These are phyloP conservation scores for Muschampia plurimacula DNA, from an alignment of 2,888 invertebrate species.

Conservation along the genomic window DNA sequence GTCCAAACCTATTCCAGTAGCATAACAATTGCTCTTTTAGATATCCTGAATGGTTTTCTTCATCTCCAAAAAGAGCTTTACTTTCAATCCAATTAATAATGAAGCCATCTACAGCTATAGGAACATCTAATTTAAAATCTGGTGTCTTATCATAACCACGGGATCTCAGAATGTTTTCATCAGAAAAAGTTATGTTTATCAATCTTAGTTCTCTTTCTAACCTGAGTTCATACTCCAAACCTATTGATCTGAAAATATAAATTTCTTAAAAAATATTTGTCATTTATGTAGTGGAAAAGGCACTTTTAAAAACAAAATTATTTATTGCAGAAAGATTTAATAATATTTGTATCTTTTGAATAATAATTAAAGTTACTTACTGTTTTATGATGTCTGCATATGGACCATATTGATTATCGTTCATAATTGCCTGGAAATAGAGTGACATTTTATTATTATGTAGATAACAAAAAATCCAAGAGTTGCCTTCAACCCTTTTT, in stretches of 20 bases:
- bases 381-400: constrained; percentile 92
- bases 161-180: constrained; percentile 92
- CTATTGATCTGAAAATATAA: constrained; percentile 87
- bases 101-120: constrained; percentile 93
- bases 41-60: constrained; percentile 92
- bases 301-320: background rate
- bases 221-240: constrained; percentile 94
- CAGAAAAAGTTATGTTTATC: constrained; percentile 82
- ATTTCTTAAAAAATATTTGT: background rate
- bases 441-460: background rate
- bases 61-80: constrained; percentile 97
- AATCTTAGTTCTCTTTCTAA: constrained; percentile 86
- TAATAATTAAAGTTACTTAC: constrained; percentile 73
- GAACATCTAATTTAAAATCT: constrained; percentile 95
- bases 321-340: background rate
- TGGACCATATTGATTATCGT: constrained; percentile 94
- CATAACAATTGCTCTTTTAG: constrained; percentile 94
- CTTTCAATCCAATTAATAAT: constrained; percentile 98
- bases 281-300: no score
- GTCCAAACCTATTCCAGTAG: constrained; percentile 97
- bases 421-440: constrained; percentile 89
- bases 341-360: background rate
- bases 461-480: background rate
- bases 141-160: constrained; percentile 98
- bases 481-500: no score